phyloP scores from a whole-genome alignment of 2,888 invertebrate species.

The Galerucella pusilla region DNA sequence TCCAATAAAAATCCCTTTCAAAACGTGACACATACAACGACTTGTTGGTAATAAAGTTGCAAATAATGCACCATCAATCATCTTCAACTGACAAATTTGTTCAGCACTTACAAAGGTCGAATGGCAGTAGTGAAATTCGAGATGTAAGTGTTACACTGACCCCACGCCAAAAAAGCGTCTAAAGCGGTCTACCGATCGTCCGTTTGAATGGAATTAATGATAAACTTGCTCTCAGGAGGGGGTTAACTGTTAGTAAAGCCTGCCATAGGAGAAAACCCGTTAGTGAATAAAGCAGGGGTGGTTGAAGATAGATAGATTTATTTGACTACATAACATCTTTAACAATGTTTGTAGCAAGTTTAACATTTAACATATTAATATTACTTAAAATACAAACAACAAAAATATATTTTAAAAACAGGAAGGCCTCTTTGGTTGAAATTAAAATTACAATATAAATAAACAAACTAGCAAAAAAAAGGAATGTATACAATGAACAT shows the following conservation, averaged over 20 bases:
- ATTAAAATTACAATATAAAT: no score
- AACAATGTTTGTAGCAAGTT: no score
- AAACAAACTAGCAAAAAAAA: no score
- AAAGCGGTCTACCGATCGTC: slow-evolving; percentile 21
- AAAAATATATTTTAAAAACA: no score
- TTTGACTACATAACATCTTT: no score
- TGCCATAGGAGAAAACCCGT: slow-evolving; percentile 21
- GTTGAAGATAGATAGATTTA: not conserved
- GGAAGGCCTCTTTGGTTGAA: no score
- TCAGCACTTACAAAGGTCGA: slow-evolving; percentile 41
- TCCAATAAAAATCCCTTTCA: slow-evolving; percentile 7
- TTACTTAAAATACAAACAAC: no score
- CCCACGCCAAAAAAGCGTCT: slow-evolving; percentile 30
- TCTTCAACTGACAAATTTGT: slow-evolving; percentile 49
- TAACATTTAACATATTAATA: no score
- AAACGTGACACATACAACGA: slow-evolving; percentile 29
- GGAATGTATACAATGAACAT: no score
- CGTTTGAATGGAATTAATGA: slow-evolving; percentile 38
- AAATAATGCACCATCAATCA: slow-evolving; percentile 47
- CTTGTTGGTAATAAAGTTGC: slow-evolving; percentile 44
- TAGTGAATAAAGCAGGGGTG: slow-evolving; percentile 5
- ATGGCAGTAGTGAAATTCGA: slow-evolving; percentile 40
- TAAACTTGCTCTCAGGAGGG: slow-evolving; percentile 36
- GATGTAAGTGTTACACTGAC: slow-evolving; percentile 36
- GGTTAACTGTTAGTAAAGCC: slow-evolving; percentile 31